phyloP scores from a whole-genome alignment of 2,113 vertebrate genomes.

The Megaleporinus macrocephalus region DNA sequence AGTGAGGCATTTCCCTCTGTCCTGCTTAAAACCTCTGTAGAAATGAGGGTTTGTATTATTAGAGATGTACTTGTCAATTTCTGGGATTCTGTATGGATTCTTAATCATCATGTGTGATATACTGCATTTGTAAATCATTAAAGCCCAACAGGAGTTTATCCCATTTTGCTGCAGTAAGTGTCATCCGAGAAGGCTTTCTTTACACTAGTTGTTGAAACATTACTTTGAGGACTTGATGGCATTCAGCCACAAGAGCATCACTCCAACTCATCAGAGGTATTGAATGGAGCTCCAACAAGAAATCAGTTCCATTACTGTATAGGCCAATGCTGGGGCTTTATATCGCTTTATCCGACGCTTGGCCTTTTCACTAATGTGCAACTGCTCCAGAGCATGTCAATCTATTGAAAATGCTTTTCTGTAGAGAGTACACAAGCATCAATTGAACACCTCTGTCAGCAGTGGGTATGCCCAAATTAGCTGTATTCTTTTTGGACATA shows the following conservation, averaged over 20 bases:
- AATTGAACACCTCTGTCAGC: too few species aligned
- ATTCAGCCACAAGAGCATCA: background rate
- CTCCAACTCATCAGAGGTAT: background rate
- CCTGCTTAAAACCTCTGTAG: conserved; percentile 1
- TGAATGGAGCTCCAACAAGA: background rate
- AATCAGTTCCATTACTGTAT: too few species aligned
- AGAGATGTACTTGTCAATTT: background rate
- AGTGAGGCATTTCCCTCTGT: background rate
- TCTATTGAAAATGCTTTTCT: too few species aligned
- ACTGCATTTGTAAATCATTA: background rate
- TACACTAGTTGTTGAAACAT: background rate
- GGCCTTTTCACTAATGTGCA: too few species aligned
- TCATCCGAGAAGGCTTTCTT: too few species aligned
- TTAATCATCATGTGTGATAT: conserved; percentile 8
- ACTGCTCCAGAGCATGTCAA: too few species aligned
- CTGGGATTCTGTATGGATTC: background rate
- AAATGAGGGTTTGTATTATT: conserved; percentile 13
- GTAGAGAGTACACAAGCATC: too few species aligned
- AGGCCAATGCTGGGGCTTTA: too few species aligned
- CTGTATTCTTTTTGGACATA: background rate
- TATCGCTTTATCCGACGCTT: too few species aligned
- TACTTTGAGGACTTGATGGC: background rate
- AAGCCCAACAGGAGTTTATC: too few species aligned
- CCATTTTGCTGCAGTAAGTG: too few species aligned
- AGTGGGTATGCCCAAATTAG: too few species aligned